Percentiles rank a stretch among this genome's conserved stretches.
Evolutionary conservation across 2,888 invertebrate genomes (phyloP).

Genomic region (Mechanitis mazaeus): DNA sequence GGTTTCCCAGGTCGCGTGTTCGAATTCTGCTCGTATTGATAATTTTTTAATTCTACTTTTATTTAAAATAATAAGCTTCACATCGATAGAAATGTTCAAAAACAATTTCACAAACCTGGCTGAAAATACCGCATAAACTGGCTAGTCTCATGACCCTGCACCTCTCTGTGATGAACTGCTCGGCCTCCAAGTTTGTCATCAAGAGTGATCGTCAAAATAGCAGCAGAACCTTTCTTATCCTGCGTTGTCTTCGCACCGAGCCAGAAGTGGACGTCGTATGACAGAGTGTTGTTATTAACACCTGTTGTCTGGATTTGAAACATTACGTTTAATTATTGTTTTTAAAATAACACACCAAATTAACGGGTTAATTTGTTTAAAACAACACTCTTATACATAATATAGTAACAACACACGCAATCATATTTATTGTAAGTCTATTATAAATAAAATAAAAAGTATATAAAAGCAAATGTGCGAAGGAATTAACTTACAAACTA

Average conservation of each 20-base stretch:
- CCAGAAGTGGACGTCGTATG: constrained; percentile 93
- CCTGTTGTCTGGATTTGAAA: constrained; percentile 78
- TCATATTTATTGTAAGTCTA: no score
- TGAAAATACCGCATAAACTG: constrained; percentile 89
- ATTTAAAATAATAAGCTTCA: no score
- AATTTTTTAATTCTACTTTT: no score
- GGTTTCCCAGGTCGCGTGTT: no score
- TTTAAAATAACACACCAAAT: no score
- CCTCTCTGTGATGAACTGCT: constrained; percentile 91
- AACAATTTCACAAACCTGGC: constrained; percentile 61
- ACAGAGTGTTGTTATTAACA: constrained; percentile 69
- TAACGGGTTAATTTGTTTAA: no score
- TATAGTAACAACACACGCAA: no score
- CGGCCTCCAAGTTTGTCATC: constrained; percentile 89
- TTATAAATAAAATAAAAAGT: not conserved
- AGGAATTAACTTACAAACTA: no score
- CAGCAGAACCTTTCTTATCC: constrained; percentile 86
- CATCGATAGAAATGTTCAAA: no score
- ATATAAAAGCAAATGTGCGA: no score
- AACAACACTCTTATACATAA: no score
- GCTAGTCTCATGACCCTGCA: constrained; percentile 91
- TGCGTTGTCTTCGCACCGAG: constrained; percentile 87
- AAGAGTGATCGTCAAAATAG: constrained; percentile 86
- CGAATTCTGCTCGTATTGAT: no score
- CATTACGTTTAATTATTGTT: not conserved